Evolutionary conservation across 1,140 invertebrate species (phyloP).

Genomic region (Pseudomyrmex dendroicus): DNA sequence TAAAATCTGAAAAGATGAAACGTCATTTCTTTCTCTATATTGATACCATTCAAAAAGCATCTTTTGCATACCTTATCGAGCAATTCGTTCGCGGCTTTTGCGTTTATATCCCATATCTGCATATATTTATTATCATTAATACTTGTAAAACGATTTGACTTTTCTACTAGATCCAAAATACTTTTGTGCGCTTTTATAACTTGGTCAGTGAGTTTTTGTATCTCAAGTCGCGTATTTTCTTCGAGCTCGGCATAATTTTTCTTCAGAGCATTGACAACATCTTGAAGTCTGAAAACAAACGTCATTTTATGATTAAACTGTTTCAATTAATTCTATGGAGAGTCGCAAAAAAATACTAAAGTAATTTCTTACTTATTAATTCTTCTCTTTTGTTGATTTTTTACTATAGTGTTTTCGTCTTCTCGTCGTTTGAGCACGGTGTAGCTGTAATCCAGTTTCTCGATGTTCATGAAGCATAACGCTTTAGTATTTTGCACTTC

Average conservation of each 20-base stretch:
- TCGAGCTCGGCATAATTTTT: slow-evolving; percentile 87
- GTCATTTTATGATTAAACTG: slow-evolving; percentile 1
- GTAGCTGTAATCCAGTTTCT: slow-evolving; percentile 95
- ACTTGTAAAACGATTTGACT: slow-evolving; percentile 88
- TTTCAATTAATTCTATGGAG: slow-evolving; percentile 15
- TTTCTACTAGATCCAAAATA: slow-evolving; percentile 88
- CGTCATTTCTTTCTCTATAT: slow-evolving; percentile 10
- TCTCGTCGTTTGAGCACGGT: slow-evolving; percentile 92
- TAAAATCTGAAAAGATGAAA: slow-evolving; percentile 82
- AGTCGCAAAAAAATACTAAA: not conserved
- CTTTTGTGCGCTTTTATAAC: slow-evolving; percentile 88
- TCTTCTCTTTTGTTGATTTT: slow-evolving; percentile 92
- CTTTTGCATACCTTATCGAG: slow-evolving; percentile 83
- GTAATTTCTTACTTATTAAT: slow-evolving; percentile 86
- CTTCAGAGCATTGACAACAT: slow-evolving; percentile 88
- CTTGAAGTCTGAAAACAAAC: slow-evolving; percentile 87
- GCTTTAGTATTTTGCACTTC: slow-evolving; percentile 92
- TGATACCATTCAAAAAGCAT: not conserved
- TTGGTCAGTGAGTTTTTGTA: slow-evolving; percentile 86
- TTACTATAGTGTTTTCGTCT: slow-evolving; percentile 93
- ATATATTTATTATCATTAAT: slow-evolving; percentile 87
- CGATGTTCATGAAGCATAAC: slow-evolving; percentile 90
- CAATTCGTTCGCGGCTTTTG: slow-evolving; percentile 86
- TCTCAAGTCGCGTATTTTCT: slow-evolving; percentile 86
- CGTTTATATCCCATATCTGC: slow-evolving; percentile 90